These are phyloP conservation scores for Isoperla grammatica DNA, from an alignment of 2,888 invertebrate genomes.

Conservation along the genomic window DNA sequence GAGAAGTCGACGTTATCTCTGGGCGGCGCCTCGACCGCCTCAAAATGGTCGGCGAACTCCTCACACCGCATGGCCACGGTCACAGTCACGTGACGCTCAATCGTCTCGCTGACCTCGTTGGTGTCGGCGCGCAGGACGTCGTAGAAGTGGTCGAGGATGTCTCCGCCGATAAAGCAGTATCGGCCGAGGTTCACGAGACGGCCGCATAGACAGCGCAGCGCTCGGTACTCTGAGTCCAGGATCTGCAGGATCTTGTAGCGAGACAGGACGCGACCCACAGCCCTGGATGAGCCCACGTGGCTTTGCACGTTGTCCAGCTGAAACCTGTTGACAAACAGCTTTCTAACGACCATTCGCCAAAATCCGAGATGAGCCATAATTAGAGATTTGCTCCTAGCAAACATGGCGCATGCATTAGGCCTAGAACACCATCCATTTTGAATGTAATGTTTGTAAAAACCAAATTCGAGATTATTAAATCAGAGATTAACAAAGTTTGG, in stretches of 20 bases:
- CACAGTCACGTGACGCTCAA: constrained; percentile 4
- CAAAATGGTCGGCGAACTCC: constrained; percentile 4
- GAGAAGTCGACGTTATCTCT: too few relatives aligned
- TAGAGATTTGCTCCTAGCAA: too few relatives aligned
- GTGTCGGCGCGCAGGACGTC: background rate
- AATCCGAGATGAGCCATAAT: too few relatives aligned
- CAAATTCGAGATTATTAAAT: too few relatives aligned
- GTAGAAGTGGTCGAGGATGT: constrained; percentile 3
- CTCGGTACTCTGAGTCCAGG: background rate
- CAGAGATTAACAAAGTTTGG: too few relatives aligned
- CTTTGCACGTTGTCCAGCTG: too few relatives aligned
- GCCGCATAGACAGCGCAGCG: background rate
- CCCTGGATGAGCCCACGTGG: background rate
- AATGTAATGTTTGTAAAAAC: too few relatives aligned
- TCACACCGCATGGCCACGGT: background rate
- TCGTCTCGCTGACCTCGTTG: background rate
- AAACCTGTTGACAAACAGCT: too few relatives aligned
- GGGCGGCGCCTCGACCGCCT: constrained; percentile 1
- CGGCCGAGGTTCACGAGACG: background rate
- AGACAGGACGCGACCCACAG: background rate
- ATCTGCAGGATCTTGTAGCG: constrained; percentile 6
- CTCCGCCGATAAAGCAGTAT: constrained; percentile 7
- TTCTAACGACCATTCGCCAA: too few relatives aligned
- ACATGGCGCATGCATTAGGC: too few relatives aligned
- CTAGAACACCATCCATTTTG: too few relatives aligned